A percentile compares a stretch with the other conserved stretches of the same genome.
Conservation (phyloP, 1,140 invertebrate species). For the Anagrus nilaparvatae region DNA sequence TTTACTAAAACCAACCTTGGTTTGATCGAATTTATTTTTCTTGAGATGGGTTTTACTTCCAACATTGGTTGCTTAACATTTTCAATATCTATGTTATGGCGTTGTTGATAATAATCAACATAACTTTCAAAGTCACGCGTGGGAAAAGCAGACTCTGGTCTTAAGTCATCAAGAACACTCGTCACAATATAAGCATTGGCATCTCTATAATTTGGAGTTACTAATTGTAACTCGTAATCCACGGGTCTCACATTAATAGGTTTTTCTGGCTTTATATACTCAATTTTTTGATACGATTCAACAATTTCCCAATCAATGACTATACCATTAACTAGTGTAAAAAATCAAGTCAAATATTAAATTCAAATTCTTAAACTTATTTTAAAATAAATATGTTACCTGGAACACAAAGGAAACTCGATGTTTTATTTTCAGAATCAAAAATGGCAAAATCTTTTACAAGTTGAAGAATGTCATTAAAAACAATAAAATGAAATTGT, state of each 20-base stretch:
- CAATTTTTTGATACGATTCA: constrained; percentile 29
- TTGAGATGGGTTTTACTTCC: constrained; percentile 79
- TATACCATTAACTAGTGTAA: constrained; percentile 23
- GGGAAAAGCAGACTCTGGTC: constrained; percentile 73
- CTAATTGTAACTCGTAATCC: constrained; percentile 29
- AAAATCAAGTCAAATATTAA: constrained; percentile 1
- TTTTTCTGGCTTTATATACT: constrained; percentile 22
- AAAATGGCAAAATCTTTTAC: constrained; percentile 71
- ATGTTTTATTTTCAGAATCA: constrained; percentile 50
- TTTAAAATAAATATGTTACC: constrained; percentile 24
- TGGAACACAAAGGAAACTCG: constrained; percentile 72
- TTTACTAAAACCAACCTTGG: constrained; percentile 44
- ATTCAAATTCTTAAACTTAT: background rate
- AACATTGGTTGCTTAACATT: constrained; percentile 72
- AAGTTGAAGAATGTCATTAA: constrained; percentile 63
- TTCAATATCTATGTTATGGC: constrained; percentile 63
- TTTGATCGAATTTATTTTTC: constrained; percentile 62
- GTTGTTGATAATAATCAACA: constrained; percentile 68
- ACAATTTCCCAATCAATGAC: constrained; percentile 58
- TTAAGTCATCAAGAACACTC: constrained; percentile 66
- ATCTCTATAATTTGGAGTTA: constrained; percentile 30
- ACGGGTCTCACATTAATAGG: constrained; percentile 15
- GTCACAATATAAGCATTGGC: constrained; percentile 65
- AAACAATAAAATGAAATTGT: constrained; percentile 47
- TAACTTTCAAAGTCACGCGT: constrained; percentile 64